Base-by-base conservation (phyloP, 2,797 vertebrate genomes). In the Fundulus diaphanus region DNA sequence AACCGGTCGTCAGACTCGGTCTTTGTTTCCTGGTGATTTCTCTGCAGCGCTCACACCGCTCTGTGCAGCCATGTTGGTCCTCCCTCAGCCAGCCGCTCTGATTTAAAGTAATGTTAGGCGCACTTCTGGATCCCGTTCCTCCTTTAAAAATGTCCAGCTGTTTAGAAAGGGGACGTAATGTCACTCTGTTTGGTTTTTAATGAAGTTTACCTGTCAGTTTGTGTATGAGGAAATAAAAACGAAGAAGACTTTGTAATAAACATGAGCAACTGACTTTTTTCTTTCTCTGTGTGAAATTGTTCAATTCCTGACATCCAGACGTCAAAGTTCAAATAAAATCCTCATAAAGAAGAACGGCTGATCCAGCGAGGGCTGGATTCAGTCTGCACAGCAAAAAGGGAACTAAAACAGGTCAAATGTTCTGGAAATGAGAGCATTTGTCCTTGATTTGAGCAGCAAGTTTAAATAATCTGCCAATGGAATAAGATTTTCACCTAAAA, bases 161-260 rank as follows among this genome's bases (percentile, higher is more conserved):
- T 82, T 78, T 73, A 91, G 80, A 83, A 84, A 90, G 68, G 65
- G 90, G 94, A 95, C 95, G 93, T 94, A 94, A 79, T 91, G 91
- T 94, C 79, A 79, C 84, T 87, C 81, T 91, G 77, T 83, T 89
- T 89, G 88, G 68, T 68, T 88, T 87, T 89, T 76, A 78, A 82
- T 91, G 84, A 90, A 90, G 73, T 83, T 71, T 93, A 80, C 92
- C 85, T 93, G 93, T 90, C 80, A 88, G 20, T 87, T 84, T 87
- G 87, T 78, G 83, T 81, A 76, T 59, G 71, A 69, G 72, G 85
- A 90, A 95, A 95, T 92, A 94, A 93, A 93, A 92, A 92, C 82
- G 82, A 94, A 92, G 86, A 87, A 91, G 88, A 93, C 92, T 95
- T 95, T 95, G 90, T 95, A 93, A 93, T 92, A 94, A 93, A 91